Conservation (phyloP, 2,113 vertebrate species). For the Carlito syrichta region DNA sequence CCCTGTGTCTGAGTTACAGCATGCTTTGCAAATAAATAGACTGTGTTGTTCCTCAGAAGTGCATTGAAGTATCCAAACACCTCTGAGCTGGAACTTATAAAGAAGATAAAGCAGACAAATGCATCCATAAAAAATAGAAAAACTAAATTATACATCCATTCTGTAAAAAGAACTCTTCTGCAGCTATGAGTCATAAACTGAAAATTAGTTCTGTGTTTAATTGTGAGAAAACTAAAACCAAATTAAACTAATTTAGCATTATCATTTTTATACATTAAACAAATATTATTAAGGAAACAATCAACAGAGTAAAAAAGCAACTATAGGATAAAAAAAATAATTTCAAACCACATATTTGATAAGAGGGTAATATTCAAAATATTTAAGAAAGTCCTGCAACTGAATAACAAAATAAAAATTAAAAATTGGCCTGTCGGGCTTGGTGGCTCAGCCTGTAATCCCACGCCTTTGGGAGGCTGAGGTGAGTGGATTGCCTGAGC, state of each 20-base stretch:
- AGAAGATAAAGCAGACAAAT: constrained; percentile 53
- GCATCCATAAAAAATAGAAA: constrained; percentile 20
- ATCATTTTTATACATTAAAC: constrained; percentile 53
- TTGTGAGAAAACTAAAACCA: constrained; percentile 57
- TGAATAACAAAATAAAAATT: constrained; percentile 12
- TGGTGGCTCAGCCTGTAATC: no score
- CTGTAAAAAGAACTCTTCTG: constrained; percentile 22
- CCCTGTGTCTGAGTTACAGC: not conserved
- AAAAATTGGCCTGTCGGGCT: no score
- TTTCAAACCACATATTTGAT: constrained; percentile 3
- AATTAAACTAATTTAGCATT: constrained; percentile 52
- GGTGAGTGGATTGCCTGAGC: no score
- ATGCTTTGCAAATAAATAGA: constrained; percentile 38
- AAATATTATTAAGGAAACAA: constrained; percentile 36
- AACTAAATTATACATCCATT: constrained; percentile 48
- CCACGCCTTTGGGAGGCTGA: no score
- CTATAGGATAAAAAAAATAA: not conserved
- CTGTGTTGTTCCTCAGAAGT: constrained; percentile 33
- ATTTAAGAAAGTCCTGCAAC: not conserved
- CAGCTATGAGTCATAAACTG: constrained; percentile 56
- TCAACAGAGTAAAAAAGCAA: constrained; percentile 15
- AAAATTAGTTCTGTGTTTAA: constrained; percentile 61
- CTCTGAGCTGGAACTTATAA: constrained; percentile 42
- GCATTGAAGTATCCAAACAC: constrained; percentile 5
- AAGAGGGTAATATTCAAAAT: constrained; percentile 4